Evolutionary conservation across 1,140 invertebrate species (phyloP), one percentile per base, ranked within the genome.

Genomic region (Chironomus tepperi): DNA sequence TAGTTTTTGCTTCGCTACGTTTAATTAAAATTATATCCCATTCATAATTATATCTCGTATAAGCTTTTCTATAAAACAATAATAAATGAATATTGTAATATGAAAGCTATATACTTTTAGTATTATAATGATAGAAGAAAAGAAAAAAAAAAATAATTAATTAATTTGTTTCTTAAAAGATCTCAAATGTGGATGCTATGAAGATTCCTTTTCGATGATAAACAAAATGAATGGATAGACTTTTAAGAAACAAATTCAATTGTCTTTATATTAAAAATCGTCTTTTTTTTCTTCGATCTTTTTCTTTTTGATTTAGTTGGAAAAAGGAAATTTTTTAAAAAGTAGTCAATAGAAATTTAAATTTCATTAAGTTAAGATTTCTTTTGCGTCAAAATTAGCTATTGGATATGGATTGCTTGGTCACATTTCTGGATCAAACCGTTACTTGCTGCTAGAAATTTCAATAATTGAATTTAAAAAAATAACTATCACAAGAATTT

Each of bases 241-340:
- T 57, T 57, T 57, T 57, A 57, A 57, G 47, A 57, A 57, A 57
- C 47, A 57, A 57, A 57, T 57, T 57, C 10, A 15, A 15, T 57
- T 57, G 10, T n/a, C 24, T 34, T 34, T 34, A 34, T 5, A 34
- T 34, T n/a, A n/a, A 34, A 34, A 34, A 1, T 34, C 1, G 24
- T 34, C n/a, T n/a, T n/a, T 34, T 34, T 34, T 34, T 34, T 34
- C 24, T 34, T 57, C 3, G 15, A 57, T 5, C n/a, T 57, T 15
- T 57, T 57, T 57, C 3, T 57, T 15, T 12, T 57, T 57, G 47
- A 57, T 57, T n/a, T 12, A 57, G 47, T 15, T 57, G 47, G 12
- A 57, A 34, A 57, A 57, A 57, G 47, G 47, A 57, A 57, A 57
- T 57, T 57, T 57, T 57, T 57, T n/a, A n/a, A n/a, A n/a, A n/a